These are phyloP conservation scores for Zonotrichia leucophrys DNA, from an alignment of 2,113 vertebrate species.

Conservation along the genomic window DNA sequence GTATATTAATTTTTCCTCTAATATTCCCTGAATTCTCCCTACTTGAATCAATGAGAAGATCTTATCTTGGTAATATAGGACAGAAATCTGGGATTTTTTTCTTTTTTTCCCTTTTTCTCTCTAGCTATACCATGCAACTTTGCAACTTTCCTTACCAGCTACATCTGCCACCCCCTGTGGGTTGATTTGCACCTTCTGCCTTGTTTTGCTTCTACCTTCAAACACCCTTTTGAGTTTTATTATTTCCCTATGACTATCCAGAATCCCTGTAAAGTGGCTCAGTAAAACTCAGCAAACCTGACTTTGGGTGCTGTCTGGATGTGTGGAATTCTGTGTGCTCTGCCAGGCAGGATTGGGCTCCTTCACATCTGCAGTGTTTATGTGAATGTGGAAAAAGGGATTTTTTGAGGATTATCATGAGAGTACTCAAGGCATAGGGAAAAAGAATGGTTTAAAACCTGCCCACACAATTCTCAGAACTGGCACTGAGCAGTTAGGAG, in stretches of 20 bases:
- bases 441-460: background rate
- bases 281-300: background rate
- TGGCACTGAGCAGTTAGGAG: background rate
- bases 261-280: background rate
- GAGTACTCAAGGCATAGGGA: background rate
- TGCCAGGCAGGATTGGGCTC: background rate
- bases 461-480: background rate
- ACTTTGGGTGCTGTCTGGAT: background rate
- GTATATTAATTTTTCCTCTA: background rate
- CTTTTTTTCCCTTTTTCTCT: background rate
- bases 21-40: background rate
- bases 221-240: background rate
- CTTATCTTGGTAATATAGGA: background rate
- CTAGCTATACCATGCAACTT: background rate
- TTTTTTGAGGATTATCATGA: background rate
- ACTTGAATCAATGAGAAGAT: background rate
- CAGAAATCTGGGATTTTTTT: background rate
- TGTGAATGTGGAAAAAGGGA: background rate
- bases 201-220: background rate
- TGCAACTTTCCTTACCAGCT: background rate
- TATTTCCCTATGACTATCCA: background rate
- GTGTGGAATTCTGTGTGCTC: background rate
- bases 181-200: background rate
- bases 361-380: accelerated
- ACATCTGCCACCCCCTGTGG: accelerated